Conservation (phyloP, 2,113 vertebrate genomes). For the Festucalex cinctus region DNA sequence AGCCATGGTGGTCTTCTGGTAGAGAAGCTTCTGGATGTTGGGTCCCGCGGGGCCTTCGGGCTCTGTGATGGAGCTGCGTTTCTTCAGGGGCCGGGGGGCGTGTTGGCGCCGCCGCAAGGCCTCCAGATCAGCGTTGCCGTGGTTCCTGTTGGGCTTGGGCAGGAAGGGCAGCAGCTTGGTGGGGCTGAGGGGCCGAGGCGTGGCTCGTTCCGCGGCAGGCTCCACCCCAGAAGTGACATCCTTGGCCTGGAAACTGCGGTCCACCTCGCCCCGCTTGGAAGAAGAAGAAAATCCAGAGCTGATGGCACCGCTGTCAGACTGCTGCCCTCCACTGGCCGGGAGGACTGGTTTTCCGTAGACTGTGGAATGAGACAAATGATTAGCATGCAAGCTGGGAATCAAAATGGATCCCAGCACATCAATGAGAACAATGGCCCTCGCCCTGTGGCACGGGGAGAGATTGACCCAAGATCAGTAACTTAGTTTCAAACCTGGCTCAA, state of each 20-base stretch:
- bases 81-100: slow-evolving; percentile 88
- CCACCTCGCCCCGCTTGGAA: slow-evolving; percentile 50
- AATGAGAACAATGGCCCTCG: no score
- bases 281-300: not conserved
- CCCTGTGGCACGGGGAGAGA: no score
- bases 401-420: not conserved
- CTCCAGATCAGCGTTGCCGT: slow-evolving; percentile 85
- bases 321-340: slow-evolving; percentile 63
- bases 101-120: slow-evolving; percentile 84
- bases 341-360: slow-evolving; percentile 91
- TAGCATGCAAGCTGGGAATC: not conserved
- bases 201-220: slow-evolving; percentile 60
- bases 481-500: not conserved
- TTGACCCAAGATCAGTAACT: no score
- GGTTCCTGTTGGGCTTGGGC: slow-evolving; percentile 84
- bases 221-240: slow-evolving; percentile 63
- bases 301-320: slow-evolving; percentile 20
- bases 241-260: no score
- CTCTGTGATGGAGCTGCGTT: slow-evolving; percentile 92
- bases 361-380: slow-evolving; percentile 30
- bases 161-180: slow-evolving; percentile 93
- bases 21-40: slow-evolving; percentile 92
- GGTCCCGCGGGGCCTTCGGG: slow-evolving; percentile 89
- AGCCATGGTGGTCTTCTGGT: slow-evolving; percentile 91
- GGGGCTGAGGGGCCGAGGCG: slow-evolving; percentile 88